A percentile compares a stretch with the other conserved stretches of the same genome.
Conservation (phyloP, 2,888 invertebrate genomes). For the Artemia sp. region DNA sequence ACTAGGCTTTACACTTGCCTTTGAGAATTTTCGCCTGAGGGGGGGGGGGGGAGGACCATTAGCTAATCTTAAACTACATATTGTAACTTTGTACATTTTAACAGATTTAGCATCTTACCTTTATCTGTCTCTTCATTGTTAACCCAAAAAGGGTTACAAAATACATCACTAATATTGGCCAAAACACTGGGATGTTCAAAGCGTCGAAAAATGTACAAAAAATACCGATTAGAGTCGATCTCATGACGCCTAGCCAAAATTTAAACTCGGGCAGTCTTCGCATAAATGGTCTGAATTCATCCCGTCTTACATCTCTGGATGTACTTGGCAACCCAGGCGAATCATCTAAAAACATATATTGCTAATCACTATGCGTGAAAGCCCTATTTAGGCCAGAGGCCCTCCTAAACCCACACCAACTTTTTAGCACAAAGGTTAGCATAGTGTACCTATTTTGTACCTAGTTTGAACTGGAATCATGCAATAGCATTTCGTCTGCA, state of each 20-base stretch:
- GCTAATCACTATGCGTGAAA: not conserved
- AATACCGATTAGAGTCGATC: constrained; percentile 75
- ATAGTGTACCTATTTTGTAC: no score
- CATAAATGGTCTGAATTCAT: constrained; percentile 98
- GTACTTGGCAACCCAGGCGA: constrained; percentile 82
- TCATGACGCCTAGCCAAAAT: constrained; percentile 94
- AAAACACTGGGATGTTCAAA: constrained; percentile 98
- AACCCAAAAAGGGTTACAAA: constrained; percentile 95
- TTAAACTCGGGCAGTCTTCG: constrained; percentile 93
- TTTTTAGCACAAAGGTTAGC: no score
- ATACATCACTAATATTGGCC: constrained; percentile 99
- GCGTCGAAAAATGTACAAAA: constrained; percentile 90
- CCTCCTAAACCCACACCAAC: no score
- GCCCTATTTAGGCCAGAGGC: no score
- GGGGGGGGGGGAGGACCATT: not conserved
- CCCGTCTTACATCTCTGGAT: constrained; percentile 42
- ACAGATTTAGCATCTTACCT: constrained; percentile 44
- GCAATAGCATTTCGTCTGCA: no score
- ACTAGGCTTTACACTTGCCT: no score
- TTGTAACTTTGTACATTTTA: not conserved
- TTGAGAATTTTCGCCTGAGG: not conserved
- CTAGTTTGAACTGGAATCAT: no score
- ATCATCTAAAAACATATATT: constrained; percentile 40
- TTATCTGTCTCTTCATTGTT: constrained; percentile 99
- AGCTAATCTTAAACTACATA: not conserved